Conservation (phyloP, 2,113 vertebrate genomes). For the Pica pica region DNA sequence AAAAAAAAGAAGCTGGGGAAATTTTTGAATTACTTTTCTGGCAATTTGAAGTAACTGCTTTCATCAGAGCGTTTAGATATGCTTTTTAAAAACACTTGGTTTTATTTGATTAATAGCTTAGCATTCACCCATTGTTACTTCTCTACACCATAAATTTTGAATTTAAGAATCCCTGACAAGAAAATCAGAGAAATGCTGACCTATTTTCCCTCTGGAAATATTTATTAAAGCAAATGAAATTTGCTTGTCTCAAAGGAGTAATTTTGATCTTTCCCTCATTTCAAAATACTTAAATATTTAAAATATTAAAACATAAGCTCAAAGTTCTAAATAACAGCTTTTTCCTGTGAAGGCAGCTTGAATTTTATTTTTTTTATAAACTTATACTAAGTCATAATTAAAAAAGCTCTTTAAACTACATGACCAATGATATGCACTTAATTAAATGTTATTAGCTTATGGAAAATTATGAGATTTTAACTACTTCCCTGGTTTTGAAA, state of each 20-base stretch:
- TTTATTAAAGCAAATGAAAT: background rate
- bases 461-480: background rate
- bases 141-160: background rate
- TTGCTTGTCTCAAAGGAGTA: background rate
- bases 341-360: background rate
- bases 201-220: background rate
- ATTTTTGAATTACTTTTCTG: background rate
- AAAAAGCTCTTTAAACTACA: background rate
- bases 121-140: background rate
- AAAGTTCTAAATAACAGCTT: background rate
- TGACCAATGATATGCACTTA: background rate
- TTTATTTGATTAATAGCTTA: background rate
- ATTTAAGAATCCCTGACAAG: background rate
- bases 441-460: background rate
- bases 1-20: background rate
- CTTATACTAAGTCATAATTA: background rate
- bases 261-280: background rate
- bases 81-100: fast-evolving
- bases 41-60: background rate
- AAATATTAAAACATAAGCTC: background rate
- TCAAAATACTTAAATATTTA: background rate
- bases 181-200: background rate
- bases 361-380: background rate
- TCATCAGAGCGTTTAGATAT: background rate
- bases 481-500: background rate